A percentile compares a stretch with the other conserved stretches of the same genome.
These are phyloP conservation scores for Cantharis lateralis DNA, from an alignment of 2,888 invertebrate genomes.

Conservation along the genomic window DNA sequence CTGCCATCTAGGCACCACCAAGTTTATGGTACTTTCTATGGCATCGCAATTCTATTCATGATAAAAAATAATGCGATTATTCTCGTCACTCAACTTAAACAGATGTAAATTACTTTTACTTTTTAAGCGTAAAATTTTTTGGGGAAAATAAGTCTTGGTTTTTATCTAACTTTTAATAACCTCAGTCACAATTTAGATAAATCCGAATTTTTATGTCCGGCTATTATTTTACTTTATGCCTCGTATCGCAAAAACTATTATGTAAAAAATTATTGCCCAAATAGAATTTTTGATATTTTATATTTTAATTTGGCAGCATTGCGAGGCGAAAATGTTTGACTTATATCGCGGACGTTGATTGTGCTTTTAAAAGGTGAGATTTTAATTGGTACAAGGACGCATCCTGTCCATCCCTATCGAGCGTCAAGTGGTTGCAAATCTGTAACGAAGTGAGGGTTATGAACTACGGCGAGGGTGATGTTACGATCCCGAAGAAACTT, in stretches of 20 bases:
- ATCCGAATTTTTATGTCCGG: neutral
- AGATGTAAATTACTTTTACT: constrained; percentile 35
- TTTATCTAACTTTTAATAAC: constrained; percentile 2
- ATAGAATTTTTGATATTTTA: neutral
- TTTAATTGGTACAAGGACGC: neutral
- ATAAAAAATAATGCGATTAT: constrained; percentile 33
- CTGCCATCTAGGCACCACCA: constrained; percentile 12
- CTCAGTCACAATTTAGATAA: neutral
- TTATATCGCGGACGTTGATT: neutral
- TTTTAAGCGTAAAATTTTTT: constrained; percentile 1
- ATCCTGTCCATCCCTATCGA: neutral
- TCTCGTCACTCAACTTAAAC: constrained; percentile 29
- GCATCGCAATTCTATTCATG: constrained; percentile 10
- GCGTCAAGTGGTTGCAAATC: constrained; percentile 26
- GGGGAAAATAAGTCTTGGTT: neutral
- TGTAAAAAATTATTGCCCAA: neutral
- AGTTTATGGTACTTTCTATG: constrained; percentile 17
- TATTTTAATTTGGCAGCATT: no score
- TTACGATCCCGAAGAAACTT: constrained; percentile 45
- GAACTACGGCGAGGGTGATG: constrained; percentile 28
- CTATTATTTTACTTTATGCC: neutral
- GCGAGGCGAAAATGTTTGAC: no score
- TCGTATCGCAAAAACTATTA: neutral
- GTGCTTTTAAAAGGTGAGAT: neutral
- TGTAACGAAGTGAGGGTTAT: constrained; percentile 4